Evolutionary conservation across 37 sponge, comb jelly and placozoan genomes (phyloP).

Genomic region (Aplysina aerophoba): DNA sequence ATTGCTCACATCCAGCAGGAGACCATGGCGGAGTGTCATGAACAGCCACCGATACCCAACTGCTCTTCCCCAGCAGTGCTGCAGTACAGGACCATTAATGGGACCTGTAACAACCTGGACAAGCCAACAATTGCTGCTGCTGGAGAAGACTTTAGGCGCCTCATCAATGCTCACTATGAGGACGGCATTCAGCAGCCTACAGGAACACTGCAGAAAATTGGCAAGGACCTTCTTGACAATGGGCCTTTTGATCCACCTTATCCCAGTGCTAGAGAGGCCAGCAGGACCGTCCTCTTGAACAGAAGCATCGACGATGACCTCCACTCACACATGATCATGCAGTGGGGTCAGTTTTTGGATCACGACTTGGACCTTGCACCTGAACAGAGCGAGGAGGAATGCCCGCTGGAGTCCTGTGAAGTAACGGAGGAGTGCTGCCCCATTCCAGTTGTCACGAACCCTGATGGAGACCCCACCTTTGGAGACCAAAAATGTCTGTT

Average conservation of each 20-base stretch:
- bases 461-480: constrained; percentile 67
- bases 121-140: constrained; percentile 68
- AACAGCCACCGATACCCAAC: not conserved
- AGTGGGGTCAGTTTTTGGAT: constrained; percentile 83
- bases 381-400: constrained; percentile 33
- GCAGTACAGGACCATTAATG: constrained; percentile 63
- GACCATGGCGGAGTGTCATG: not conserved
- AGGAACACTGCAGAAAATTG: constrained; percentile 56
- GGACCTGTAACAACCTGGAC: constrained; percentile 89
- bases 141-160: constrained; percentile 51
- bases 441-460: constrained; percentile 39
- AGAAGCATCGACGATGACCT: not conserved
- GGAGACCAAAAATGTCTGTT: not conserved
- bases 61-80: not conserved
- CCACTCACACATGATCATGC: constrained; percentile 78
- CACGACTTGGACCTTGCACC: constrained; percentile 78
- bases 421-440: constrained; percentile 70
- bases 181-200: constrained; percentile 54
- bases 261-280: constrained; percentile 83
- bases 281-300: constrained; percentile 25
- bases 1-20: constrained; percentile 28
- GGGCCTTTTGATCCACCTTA: constrained; percentile 63
- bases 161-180: constrained; percentile 80
- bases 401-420: constrained; percentile 31
- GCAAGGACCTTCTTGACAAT: not conserved